Evolutionary conservation across 2,113 vertebrate species (phyloP).

Genomic region (Miniopterus natalensis): DNA sequence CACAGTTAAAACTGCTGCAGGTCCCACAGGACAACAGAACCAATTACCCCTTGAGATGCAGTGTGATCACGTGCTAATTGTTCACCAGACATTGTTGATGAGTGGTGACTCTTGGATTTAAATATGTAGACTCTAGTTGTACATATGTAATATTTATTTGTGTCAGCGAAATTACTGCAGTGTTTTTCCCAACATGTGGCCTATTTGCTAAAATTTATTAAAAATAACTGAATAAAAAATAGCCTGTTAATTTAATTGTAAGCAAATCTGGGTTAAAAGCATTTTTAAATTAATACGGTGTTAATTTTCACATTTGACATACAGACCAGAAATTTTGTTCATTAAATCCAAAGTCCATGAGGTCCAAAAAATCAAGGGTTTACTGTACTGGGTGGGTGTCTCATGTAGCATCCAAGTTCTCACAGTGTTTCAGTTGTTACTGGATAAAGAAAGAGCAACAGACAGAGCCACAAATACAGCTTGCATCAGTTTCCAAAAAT

Average conservation of each 20-base stretch:
- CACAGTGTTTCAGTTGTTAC: slow-evolving; percentile 61
- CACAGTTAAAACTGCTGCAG: neutral
- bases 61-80: neutral
- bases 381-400: neutral
- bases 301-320: neutral
- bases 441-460: slow-evolving; percentile 73
- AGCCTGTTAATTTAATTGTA: neutral
- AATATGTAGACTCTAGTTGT: neutral
- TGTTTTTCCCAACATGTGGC: neutral
- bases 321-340: neutral
- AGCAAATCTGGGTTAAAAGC: neutral
- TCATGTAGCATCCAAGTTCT: slow-evolving; percentile 21
- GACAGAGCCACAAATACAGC: slow-evolving; percentile 68
- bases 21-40: neutral
- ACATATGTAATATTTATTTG: neutral
- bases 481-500: slow-evolving; percentile 82
- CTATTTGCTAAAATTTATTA: neutral
- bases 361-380: neutral
- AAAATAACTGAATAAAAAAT: neutral
- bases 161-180: neutral
- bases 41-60: neutral
- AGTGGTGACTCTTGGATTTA: neutral
- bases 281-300: neutral
- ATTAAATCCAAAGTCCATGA: neutral
- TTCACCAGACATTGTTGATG: neutral